Percentiles rank a stretch among this genome's conserved stretches.
Evolutionary conservation across 2,113 vertebrate genomes (phyloP).

Genomic region (Delphinus delphis): DNA sequence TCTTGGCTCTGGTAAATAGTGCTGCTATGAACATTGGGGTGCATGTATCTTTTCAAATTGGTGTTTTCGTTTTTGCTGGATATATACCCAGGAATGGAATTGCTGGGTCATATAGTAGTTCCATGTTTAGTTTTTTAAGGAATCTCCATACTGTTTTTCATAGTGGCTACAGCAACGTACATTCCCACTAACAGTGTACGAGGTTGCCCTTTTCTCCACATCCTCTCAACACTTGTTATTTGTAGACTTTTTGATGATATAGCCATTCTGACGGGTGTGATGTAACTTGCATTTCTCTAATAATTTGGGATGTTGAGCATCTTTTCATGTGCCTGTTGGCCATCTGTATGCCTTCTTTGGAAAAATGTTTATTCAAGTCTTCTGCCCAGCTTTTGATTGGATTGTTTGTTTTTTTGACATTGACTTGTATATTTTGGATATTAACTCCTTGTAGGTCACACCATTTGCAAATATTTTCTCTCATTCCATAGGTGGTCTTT

Average conservation of each 20-base stretch:
- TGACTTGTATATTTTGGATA: neutral
- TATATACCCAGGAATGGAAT: too few species aligned
- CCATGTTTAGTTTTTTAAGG: too few species aligned
- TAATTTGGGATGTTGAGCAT: neutral
- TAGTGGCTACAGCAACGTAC: too few species aligned
- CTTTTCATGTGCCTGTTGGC: neutral
- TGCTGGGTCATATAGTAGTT: too few species aligned
- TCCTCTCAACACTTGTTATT: neutral
- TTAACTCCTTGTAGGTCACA: neutral
- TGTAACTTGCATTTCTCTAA: neutral
- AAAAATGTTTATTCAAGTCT: neutral
- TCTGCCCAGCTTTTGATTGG: neutral
- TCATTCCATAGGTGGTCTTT: neutral
- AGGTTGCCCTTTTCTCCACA: too few species aligned
- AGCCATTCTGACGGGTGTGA: neutral
- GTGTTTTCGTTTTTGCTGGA: neutral
- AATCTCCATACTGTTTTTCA: too few species aligned
- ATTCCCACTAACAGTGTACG: too few species aligned
- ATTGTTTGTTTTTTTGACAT: neutral
- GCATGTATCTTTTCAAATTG: neutral
- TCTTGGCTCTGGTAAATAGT: neutral
- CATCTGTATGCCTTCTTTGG: neutral
- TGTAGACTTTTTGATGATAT: neutral
- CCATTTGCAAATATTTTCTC: neutral
- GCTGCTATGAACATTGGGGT: neutral